These are phyloP conservation scores for Oenanthe melanoleuca DNA, from an alignment of 2,113 vertebrate genomes.

Conservation along the genomic window DNA sequence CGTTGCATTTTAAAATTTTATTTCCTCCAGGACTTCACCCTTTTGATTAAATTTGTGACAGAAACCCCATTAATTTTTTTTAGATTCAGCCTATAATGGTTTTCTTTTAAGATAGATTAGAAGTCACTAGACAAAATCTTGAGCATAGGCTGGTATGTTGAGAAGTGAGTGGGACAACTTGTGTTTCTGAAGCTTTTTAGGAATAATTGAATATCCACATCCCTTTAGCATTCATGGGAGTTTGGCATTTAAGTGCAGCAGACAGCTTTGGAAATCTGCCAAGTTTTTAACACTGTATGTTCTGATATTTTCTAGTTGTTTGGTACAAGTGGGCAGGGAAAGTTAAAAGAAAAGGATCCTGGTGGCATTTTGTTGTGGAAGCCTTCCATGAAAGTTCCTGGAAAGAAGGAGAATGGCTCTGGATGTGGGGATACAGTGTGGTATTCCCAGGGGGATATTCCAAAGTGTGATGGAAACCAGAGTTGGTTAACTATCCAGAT, in stretches of 20 bases:
- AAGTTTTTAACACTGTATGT: background rate
- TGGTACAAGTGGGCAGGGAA: background rate
- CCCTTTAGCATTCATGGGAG: background rate
- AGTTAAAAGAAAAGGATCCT: background rate
- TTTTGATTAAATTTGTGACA: background rate
- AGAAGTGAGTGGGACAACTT: background rate
- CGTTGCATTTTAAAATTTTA: background rate
- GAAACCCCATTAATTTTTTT: background rate
- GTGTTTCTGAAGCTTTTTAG: constrained; percentile 13
- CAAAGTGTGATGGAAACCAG: background rate
- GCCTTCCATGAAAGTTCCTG: background rate
- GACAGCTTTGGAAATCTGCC: constrained; percentile 30
- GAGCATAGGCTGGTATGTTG: background rate
- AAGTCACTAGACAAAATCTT: background rate
- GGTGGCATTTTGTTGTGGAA: background rate
- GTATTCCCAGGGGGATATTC: background rate
- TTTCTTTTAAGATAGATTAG: background rate
- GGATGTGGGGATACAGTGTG: background rate
- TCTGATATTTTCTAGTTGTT: background rate
- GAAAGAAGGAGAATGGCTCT: background rate
- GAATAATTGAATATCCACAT: background rate
- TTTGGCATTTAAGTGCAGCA: background rate
- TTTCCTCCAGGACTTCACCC: background rate
- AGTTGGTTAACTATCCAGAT: background rate
- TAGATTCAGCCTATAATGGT: background rate